phyloP scores from a whole-genome alignment of 2,797 vertebrate genomes.

The Typhlichthys subterraneus region DNA sequence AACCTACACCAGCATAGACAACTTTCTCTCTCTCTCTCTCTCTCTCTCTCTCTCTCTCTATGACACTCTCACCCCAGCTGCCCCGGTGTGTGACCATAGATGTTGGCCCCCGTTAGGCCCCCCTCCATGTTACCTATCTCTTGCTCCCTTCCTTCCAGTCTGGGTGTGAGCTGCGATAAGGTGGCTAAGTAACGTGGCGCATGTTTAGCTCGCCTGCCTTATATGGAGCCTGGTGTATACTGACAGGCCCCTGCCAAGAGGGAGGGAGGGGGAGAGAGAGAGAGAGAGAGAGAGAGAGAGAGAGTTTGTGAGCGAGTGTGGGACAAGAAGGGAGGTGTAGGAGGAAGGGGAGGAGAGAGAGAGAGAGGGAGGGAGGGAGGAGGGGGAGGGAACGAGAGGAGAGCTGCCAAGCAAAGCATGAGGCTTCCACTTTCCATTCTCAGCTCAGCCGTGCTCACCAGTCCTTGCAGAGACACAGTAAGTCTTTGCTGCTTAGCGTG shows the following conservation, averaged over 20 bases:
- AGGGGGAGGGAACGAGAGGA: conserved; percentile 68
- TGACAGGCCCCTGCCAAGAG: conserved; percentile 75
- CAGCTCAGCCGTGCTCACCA: conserved; percentile 81
- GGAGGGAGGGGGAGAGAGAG: conserved; percentile 59
- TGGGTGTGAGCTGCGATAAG: conserved; percentile 74
- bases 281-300: conserved; percentile 43
- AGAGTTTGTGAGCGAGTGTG: conserved; percentile 14
- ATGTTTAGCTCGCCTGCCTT: conserved; percentile 86
- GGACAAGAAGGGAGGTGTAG: conserved; percentile 12
- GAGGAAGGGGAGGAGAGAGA: neutral
- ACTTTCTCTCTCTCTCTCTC: neutral
- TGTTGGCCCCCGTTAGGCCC: neutral
- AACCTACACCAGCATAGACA: conserved; percentile 21
- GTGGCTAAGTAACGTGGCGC: conserved; percentile 88
- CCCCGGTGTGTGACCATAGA: neutral
- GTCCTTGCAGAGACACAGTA: conserved; percentile 78
- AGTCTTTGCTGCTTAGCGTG: conserved; percentile 66
- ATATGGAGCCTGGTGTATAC: conserved; percentile 82
- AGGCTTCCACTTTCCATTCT: conserved; percentile 75
- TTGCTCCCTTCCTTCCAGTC: conserved; percentile 54
- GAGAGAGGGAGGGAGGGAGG: conserved; percentile 47
- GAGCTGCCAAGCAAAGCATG: conserved; percentile 72
- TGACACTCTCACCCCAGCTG: neutral
- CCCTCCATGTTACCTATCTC: neutral
- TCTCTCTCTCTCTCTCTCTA: neutral